phyloP scores from a whole-genome alignment of 2,797 vertebrate genomes.

The Catostomus latipinnis region DNA sequence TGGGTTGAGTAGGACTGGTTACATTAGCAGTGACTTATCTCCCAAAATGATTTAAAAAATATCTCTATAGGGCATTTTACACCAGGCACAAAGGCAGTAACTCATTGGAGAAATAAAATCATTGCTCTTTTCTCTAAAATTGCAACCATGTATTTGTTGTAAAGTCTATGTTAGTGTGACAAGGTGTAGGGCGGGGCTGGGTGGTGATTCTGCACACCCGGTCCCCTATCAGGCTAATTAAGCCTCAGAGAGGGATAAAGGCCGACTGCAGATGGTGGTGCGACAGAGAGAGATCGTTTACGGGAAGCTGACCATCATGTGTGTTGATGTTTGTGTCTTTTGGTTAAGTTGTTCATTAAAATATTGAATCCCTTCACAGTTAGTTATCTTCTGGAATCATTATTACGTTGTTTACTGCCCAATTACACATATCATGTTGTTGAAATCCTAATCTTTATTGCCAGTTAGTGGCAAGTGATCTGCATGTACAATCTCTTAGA shows the following conservation, averaged over 20 bases:
- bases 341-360: no score
- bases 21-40: not conserved
- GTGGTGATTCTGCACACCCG: no score
- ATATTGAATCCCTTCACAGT: no score
- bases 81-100: not conserved
- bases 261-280: no score
- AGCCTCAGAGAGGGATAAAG: no score
- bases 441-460: not conserved
- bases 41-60: not conserved
- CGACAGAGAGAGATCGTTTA: no score
- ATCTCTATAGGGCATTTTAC: not conserved
- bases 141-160: not conserved
- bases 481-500: not conserved
- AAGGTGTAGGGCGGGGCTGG: no score
- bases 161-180: no score
- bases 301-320: no score
- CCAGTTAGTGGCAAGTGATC: constrained; percentile 13
- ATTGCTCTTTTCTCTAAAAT: not conserved
- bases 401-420: constrained; percentile 8
- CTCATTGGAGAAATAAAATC: not conserved
- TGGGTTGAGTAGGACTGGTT: no score
- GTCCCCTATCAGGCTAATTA: no score
- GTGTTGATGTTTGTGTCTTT: no score
- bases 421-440: constrained; percentile 27
- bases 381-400: not conserved